Evolutionary conservation across 2,113 vertebrate species (phyloP).

Genomic region (Ceyx margarethae): DNA sequence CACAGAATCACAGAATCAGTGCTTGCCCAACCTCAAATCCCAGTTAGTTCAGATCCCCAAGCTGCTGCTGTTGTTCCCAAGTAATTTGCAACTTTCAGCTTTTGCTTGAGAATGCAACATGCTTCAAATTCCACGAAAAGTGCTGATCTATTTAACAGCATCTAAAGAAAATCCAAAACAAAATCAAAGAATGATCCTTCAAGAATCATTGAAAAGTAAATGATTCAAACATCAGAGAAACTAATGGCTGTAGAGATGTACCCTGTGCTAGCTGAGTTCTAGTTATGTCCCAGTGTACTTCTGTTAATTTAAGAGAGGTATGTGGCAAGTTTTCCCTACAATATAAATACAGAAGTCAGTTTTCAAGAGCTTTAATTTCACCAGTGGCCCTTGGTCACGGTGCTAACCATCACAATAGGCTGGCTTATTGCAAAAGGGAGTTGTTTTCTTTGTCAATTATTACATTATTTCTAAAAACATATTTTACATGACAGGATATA

Average conservation of each 20-base stretch:
- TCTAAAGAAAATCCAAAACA: not conserved
- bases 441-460: conserved; percentile 26
- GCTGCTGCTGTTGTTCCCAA: not conserved
- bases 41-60: not conserved
- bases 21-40: not conserved
- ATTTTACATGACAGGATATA: conserved; percentile 4
- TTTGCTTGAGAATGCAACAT: not conserved
- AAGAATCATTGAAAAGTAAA: not conserved
- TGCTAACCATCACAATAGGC: not conserved
- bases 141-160: not conserved
- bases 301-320: not conserved
- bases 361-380: conserved; percentile 5
- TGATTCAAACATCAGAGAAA: not conserved
- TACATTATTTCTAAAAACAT: conserved; percentile 23
- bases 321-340: not conserved
- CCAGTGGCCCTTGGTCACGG: not conserved
- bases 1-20: too few relatives aligned
- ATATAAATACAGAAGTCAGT: not conserved
- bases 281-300: not conserved
- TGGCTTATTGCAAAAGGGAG: not conserved
- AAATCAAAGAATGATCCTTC: not conserved
- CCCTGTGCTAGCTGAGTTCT: not conserved
- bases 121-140: not conserved
- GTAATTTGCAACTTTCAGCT: not conserved
- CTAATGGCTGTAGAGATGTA: not conserved